Evolutionary conservation across 1,140 invertebrate genomes (phyloP).

Genomic region (Drosophila bocqueti): DNA sequence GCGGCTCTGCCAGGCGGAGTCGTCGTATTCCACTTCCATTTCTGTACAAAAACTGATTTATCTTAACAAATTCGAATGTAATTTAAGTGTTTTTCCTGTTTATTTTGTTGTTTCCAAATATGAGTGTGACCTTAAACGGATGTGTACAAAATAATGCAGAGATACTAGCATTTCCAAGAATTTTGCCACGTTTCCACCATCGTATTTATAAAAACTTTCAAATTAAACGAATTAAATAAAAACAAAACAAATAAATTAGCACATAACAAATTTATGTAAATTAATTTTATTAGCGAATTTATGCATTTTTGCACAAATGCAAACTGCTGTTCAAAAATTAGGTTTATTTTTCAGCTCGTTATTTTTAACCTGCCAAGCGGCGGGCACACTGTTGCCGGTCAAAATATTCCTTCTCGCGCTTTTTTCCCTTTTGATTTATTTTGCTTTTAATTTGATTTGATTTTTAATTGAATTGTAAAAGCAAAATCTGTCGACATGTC

Average conservation of each 20-base stretch:
- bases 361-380: neutral
- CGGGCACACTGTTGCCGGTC: conserved; percentile 4
- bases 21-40: conserved; percentile 84
- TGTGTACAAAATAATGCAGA: neutral
- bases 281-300: too few species aligned
- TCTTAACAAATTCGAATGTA: conserved; percentile 24
- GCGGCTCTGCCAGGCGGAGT: conserved; percentile 82
- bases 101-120: conserved; percentile 25
- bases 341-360: neutral
- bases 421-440: conserved; percentile 10
- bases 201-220: neutral
- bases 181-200: neutral
- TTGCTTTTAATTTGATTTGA: conserved; percentile 4
- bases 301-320: neutral
- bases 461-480: neutral
- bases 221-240: too few species aligned
- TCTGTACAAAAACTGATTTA: conserved; percentile 17
- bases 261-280: too few species aligned
- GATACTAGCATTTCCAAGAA: neutral
- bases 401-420: neutral
- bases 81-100: conserved; percentile 5
- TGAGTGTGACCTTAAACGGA: neutral
- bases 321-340: too few species aligned
- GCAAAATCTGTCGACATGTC: conserved; percentile 42
- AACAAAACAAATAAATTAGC: neutral